Base-by-base conservation (phyloP, 64 coral and sea anemone species). In the Exaiptasia diaphana region DNA sequence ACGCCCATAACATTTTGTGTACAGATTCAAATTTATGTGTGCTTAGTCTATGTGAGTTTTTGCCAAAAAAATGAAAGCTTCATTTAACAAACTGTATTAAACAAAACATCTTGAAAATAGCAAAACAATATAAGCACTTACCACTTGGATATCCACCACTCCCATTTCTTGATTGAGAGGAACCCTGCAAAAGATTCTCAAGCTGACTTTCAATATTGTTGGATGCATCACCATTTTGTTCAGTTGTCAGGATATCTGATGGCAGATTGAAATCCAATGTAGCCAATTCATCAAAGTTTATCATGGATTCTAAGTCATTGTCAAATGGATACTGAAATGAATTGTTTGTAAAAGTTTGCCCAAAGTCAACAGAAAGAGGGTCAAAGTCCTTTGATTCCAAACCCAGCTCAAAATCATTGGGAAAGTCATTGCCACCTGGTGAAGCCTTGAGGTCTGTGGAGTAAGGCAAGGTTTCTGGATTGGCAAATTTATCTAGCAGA, bases 331-430 rank as follows among this genome's bases (percentile, higher is more conserved):
- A 56, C 7, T 79, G 43, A 46, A 78, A 74, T 37, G 53, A 50
- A 43, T 81, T 80, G 57, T 68, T 74, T 29, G 79, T 34, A 0
- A 57, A 5, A 29, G 85, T 74, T 38, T 86, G 74, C 23, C 78
- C 68, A 40, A 80, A 94, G 56, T 90, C 79, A 53, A 83, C 83
- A 25, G 87, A 84, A 71, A 54, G 89, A 11, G 91, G 86, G 41
- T 93, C 79, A 52, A 83, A 91, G 20, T 13, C 40, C 33, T 84
- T 21, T 22, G 83, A 65, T 13, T 84, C 91, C 0, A 85, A 55
- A 26, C 70, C 83, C 20, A 73, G 20, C 5, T 25, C 69, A 25
- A 73, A 43, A 14, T 35, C 21, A 73, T 73, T 30, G 10, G 73
- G 79, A 17, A 82, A 80, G 0, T 74, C 64, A 10, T 53, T 24